Conservation (phyloP, 2,113 vertebrate genomes). For the Coturnix japonica region DNA sequence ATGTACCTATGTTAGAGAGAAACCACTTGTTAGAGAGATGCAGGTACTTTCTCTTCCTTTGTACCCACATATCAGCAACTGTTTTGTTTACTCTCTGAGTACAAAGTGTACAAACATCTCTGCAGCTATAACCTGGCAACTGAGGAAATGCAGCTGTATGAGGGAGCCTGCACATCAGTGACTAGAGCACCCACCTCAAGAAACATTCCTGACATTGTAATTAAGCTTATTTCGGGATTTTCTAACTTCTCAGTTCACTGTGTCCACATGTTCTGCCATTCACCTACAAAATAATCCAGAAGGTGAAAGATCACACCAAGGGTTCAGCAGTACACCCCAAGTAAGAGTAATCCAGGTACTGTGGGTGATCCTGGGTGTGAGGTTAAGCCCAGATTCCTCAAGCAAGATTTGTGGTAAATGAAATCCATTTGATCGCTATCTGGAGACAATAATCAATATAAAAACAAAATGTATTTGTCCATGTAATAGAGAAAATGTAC, state of each 20-base stretch:
- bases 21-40: background rate
- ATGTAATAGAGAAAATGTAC: background rate
- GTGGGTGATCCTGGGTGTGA: background rate
- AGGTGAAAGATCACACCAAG: background rate
- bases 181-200: background rate
- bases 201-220: background rate
- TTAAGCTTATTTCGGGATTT: background rate
- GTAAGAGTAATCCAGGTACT: background rate
- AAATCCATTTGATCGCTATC: background rate
- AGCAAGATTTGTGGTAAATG: background rate
- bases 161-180: background rate
- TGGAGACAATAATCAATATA: background rate
- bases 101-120: background rate
- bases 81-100: background rate
- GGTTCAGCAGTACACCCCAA: background rate
- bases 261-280: background rate
- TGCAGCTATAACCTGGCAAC: background rate
- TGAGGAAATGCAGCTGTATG: background rate
- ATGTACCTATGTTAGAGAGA: background rate
- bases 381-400: background rate
- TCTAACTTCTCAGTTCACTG: background rate
- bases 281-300: too few relatives aligned
- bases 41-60: background rate
- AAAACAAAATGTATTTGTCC: conserved; percentile 17
- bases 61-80: background rate